These are phyloP conservation scores for Agrilus cyanescens DNA, from an alignment of 2,888 invertebrate species.

Conservation along the genomic window DNA sequence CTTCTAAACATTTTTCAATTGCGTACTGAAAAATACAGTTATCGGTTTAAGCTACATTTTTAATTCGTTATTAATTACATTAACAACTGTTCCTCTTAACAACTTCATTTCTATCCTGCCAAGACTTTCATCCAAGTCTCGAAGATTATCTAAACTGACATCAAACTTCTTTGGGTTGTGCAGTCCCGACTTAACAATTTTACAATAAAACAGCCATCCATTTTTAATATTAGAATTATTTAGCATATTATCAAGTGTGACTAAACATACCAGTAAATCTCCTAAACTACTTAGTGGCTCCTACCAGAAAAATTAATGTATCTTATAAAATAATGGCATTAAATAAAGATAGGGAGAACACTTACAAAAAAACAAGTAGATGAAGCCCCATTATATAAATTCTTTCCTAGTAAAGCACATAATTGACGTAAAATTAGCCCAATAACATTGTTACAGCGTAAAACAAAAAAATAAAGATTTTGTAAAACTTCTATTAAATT, in stretches of 20 bases:
- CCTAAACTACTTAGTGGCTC: conserved; percentile 44
- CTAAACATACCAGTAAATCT: conserved; percentile 52
- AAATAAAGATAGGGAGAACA: conserved; percentile 7
- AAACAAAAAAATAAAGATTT: conserved; percentile 52
- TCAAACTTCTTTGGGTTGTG: conserved; percentile 51
- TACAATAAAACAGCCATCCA: conserved; percentile 69
- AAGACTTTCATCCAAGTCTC: conserved; percentile 58
- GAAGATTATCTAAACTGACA: conserved; percentile 47
- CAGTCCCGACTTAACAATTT: conserved; percentile 56
- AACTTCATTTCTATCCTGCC: conserved; percentile 55
- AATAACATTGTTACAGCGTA: conserved; percentile 59
- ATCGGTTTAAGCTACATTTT: neutral
- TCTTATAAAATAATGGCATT: neutral
- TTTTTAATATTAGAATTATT: conserved; percentile 43
- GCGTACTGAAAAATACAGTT: conserved; percentile 21
- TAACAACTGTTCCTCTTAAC: conserved; percentile 59
- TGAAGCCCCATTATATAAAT: conserved; percentile 26
- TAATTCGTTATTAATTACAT: conserved; percentile 32
- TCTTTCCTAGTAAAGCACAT: conserved; percentile 51
- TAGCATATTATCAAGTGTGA: conserved; percentile 57
- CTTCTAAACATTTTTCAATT: conserved; percentile 28
- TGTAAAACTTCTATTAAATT: conserved; percentile 49
- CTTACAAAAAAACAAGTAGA: conserved; percentile 30
- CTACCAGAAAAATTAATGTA: conserved; percentile 27
- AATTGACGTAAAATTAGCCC: conserved; percentile 64